Conservation (phyloP, 2,888 invertebrate species). For the Volucella inflata region DNA sequence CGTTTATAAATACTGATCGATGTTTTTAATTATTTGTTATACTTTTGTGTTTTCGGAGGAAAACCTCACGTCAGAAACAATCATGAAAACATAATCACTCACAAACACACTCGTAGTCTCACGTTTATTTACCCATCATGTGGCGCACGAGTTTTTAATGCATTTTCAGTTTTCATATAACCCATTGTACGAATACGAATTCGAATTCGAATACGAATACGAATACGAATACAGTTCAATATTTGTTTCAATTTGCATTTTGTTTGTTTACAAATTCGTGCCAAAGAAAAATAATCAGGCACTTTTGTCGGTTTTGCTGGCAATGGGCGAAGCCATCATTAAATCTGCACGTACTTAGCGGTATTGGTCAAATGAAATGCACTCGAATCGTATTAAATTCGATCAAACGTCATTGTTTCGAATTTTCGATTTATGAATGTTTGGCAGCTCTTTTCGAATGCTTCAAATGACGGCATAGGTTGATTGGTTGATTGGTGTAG, state of each 20-base stretch:
- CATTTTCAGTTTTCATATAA: too few relatives aligned
- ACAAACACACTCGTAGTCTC: too few relatives aligned
- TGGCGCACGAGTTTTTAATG: too few relatives aligned
- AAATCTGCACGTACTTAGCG: background rate
- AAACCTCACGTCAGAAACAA: too few relatives aligned
- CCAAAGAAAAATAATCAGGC: constrained; percentile 39
- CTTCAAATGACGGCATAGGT: constrained; percentile 22
- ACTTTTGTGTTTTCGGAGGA: too few relatives aligned
- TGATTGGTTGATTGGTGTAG: background rate
- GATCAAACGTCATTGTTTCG: constrained; percentile 29
- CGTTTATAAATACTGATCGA: too few relatives aligned
- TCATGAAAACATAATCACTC: too few relatives aligned
- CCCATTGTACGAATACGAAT: too few relatives aligned
- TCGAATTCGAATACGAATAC: background rate
- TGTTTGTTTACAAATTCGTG: constrained; percentile 50
- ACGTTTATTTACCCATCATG: too few relatives aligned
- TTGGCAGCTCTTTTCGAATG: background rate
- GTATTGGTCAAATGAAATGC: background rate
- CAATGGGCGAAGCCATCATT: constrained; percentile 4
- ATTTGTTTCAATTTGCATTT: constrained; percentile 46
- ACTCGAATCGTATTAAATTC: background rate
- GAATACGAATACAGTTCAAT: constrained; percentile 17
- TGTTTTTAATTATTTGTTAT: too few relatives aligned
- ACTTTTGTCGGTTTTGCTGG: background rate
- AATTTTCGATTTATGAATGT: background rate